These are phyloP conservation scores for Linhomoeus sp. DNA, from an alignment of 2,888 invertebrate genomes.

Conservation along the genomic window DNA sequence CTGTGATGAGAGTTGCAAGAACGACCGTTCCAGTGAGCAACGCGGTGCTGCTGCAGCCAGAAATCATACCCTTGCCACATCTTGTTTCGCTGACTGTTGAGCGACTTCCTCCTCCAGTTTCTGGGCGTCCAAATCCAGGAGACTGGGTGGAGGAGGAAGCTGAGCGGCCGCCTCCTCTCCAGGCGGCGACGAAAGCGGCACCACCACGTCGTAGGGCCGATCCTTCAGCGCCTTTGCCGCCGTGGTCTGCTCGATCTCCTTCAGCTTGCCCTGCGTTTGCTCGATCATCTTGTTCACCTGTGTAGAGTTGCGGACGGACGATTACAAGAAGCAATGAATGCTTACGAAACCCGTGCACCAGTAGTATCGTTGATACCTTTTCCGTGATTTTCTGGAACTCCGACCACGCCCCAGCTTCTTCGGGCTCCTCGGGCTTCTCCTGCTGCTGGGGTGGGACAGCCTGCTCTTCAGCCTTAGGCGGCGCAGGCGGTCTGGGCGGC, in stretches of 20 bases:
- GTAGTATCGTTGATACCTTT: not conserved
- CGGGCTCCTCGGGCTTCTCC: not conserved
- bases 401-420: not conserved
- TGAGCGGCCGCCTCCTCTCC: too few relatives aligned
- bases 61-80: too few relatives aligned
- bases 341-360: too few relatives aligned
- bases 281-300: conserved; percentile 3
- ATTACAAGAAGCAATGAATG: too few relatives aligned
- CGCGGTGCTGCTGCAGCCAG: too few relatives aligned
- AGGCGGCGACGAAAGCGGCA: not conserved
- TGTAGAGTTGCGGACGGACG: too few relatives aligned
- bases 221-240: not conserved
- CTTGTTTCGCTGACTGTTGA: too few relatives aligned
- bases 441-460: not conserved
- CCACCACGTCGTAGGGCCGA: not conserved
- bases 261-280: conserved; percentile 6
- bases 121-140: too few relatives aligned
- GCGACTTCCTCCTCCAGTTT: too few relatives aligned
- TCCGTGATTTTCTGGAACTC: conserved; percentile 1
- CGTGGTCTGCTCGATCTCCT: conserved; percentile 5
- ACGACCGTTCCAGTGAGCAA: too few relatives aligned
- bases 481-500: not conserved
- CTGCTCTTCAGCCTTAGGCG: not conserved
- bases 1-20: too few relatives aligned
- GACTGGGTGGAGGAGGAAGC: too few relatives aligned